Evolutionary conservation across 2,888 invertebrate genomes (phyloP).

Genomic region (Polydrusus cervinus): DNA sequence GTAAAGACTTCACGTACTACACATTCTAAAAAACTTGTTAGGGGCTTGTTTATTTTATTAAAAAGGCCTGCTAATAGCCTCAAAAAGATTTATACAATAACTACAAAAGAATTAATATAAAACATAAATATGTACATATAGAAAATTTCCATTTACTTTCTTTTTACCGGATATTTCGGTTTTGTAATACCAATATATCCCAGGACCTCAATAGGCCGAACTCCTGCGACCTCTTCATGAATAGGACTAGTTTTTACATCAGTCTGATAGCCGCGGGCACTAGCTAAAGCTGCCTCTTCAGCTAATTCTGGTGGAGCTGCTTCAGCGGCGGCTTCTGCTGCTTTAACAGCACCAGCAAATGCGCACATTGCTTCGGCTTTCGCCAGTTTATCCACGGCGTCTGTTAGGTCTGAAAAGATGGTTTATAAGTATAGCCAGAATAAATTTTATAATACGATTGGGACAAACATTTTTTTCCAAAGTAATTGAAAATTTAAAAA

Average conservation of each 20-base stretch:
- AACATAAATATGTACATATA: background rate
- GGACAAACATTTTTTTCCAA: too few species aligned
- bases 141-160: constrained; percentile 19
- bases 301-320: constrained; percentile 70
- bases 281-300: constrained; percentile 71
- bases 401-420: constrained; percentile 64
- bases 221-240: constrained; percentile 66
- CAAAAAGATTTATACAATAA: constrained; percentile 12
- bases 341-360: constrained; percentile 71
- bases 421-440: background rate
- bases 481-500: too few species aligned
- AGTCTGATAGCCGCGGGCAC: constrained; percentile 66
- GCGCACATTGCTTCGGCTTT: constrained; percentile 70
- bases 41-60: background rate
- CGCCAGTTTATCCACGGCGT: constrained; percentile 70
- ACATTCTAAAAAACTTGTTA: too few species aligned
- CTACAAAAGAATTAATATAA: constrained; percentile 12
- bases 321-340: constrained; percentile 70
- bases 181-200: constrained; percentile 71
- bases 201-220: constrained; percentile 70
- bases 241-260: constrained; percentile 61
- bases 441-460: background rate
- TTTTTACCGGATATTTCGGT: constrained; percentile 64
- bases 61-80: background rate
- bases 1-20: too few species aligned